phyloP scores from a whole-genome alignment of 2,888 invertebrate genomes.

The Candidula unifasciata region DNA sequence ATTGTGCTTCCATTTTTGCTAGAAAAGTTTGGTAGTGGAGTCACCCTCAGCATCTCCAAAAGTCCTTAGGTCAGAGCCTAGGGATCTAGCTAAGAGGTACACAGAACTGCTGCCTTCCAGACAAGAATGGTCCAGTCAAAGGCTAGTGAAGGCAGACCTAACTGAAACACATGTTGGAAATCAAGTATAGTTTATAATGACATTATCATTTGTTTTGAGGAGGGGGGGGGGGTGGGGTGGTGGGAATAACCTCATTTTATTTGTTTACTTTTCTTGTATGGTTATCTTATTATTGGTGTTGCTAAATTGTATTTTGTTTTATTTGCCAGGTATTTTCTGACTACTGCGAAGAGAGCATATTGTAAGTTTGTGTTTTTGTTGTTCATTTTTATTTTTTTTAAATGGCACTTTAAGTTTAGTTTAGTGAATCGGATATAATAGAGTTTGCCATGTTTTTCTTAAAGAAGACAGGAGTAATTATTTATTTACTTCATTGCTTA shows the following conservation, averaged over 20 bases:
- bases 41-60: too few relatives aligned
- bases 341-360: conserved; percentile 38
- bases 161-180: not conserved
- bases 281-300: not conserved
- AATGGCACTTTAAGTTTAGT: not conserved
- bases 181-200: not conserved
- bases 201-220: too few relatives aligned
- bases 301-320: not conserved
- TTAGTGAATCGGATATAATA: not conserved
- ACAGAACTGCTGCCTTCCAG: too few relatives aligned
- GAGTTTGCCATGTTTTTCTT: not conserved
- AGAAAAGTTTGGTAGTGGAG: too few relatives aligned
- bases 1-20: too few relatives aligned
- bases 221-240: too few relatives aligned
- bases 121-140: too few relatives aligned
- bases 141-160: too few relatives aligned
- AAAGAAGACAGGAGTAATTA: too few relatives aligned
- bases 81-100: too few relatives aligned
- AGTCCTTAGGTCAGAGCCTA: too few relatives aligned
- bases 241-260: not conserved
- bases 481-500: too few relatives aligned
- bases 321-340: conserved; percentile 37
- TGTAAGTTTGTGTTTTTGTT: conserved; percentile 26
- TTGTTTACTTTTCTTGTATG: not conserved
- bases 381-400: not conserved